phyloP scores from a whole-genome alignment of 37 sponge, comb jelly and placozoan species.

The Geodia barretti region DNA sequence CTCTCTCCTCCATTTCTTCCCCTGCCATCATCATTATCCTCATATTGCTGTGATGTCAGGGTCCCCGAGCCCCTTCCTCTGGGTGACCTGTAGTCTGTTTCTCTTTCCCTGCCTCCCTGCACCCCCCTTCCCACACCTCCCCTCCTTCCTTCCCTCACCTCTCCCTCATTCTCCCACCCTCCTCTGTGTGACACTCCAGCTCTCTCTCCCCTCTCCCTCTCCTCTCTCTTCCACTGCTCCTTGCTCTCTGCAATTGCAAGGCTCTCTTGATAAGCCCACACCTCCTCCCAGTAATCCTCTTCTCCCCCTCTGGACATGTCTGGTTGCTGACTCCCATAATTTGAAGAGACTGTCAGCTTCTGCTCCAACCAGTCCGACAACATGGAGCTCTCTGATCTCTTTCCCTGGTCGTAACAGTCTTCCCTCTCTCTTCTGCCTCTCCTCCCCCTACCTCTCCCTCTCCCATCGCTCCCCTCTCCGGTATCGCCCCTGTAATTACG shows the following conservation, averaged over 20 bases:
- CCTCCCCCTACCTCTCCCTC: slow-evolving; percentile 13
- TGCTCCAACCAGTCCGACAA: slow-evolving; percentile 7
- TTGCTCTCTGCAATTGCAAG: not conserved
- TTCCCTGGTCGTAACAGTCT: slow-evolving; percentile 4
- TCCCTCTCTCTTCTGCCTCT: not conserved
- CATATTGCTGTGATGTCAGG: too few species aligned
- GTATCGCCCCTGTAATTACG: not conserved
- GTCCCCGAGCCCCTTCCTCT: not conserved
- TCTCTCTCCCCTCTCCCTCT: not conserved
- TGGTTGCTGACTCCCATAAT: not conserved
- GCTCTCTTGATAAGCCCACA: not conserved
- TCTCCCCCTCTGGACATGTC: not conserved
- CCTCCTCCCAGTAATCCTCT: not conserved
- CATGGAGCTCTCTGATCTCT: not conserved
- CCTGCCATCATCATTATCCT: too few species aligned
- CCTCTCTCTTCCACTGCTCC: not conserved
- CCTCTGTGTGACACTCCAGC: not conserved
- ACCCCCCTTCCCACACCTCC: not conserved
- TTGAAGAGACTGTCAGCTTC: not conserved
- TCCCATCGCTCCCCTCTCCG: slow-evolving; percentile 20
- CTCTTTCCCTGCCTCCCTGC: not conserved
- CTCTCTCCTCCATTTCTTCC: not conserved
- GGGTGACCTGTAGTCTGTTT: not conserved
- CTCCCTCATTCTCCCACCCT: not conserved
- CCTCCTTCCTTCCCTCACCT: slow-evolving; percentile 11